Evolutionary conservation across 2,113 vertebrate species (phyloP).

Genomic region (Dasyornis broadbenti): DNA sequence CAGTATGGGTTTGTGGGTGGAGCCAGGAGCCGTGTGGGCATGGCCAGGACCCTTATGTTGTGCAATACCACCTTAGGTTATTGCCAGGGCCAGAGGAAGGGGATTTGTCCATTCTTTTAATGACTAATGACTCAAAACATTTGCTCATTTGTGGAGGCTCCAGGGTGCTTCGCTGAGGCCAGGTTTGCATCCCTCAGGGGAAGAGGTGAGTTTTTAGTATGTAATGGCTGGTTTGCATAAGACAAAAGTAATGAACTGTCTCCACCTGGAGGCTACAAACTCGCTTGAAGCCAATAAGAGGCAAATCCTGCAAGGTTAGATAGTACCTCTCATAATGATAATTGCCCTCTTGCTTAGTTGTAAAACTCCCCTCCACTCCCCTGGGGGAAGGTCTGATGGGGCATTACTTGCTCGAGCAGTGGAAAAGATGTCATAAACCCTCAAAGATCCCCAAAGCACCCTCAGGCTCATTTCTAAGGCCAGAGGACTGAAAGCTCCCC

Average conservation of each 20-base stretch:
- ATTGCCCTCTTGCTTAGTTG: neutral
- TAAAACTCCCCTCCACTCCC: neutral
- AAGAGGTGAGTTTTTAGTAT: neutral
- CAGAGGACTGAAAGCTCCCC: neutral
- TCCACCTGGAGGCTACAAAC: neutral
- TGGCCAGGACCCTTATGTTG: neutral
- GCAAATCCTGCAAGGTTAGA: neutral
- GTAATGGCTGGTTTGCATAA: too few species aligned
- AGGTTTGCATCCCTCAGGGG: neutral
- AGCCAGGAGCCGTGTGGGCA: neutral
- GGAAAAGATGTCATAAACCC: neutral
- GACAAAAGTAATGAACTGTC: neutral
- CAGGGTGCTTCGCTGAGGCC: neutral
- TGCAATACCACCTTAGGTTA: neutral
- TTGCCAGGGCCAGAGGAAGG: neutral
- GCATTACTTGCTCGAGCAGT: neutral
- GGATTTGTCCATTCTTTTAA: neutral
- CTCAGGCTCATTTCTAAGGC: neutral
- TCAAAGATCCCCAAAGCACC: neutral
- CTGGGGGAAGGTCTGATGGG: too few species aligned
- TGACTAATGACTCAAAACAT: neutral
- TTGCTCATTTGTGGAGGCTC: neutral
- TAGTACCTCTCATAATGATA: neutral
- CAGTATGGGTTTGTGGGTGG: neutral
- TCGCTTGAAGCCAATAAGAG: rapidly evolving